phyloP scores from a whole-genome alignment of 2,113 vertebrate genomes.

The Pachyramphus minor region DNA sequence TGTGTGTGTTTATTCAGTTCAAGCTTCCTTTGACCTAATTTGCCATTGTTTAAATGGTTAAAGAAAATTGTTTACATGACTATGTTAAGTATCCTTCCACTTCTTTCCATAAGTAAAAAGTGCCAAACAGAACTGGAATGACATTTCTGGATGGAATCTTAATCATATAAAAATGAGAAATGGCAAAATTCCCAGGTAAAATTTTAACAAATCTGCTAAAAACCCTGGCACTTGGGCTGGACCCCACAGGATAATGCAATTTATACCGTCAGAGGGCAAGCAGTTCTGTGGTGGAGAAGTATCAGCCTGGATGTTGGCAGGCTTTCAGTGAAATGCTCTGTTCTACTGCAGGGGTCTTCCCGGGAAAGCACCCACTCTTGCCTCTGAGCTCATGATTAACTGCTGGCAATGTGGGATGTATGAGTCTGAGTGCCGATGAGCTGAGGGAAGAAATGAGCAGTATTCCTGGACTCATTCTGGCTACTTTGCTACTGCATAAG shows the following conservation, averaged over 20 bases:
- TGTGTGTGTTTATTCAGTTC: background rate
- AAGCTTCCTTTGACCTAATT: background rate
- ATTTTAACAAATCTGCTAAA: background rate
- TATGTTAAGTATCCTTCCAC: background rate
- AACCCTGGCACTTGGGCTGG: background rate
- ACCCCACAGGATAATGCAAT: background rate
- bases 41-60: background rate
- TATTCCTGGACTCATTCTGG: background rate
- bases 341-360: background rate
- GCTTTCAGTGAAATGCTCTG: background rate
- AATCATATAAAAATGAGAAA: background rate
- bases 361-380: slow-evolving; percentile 31
- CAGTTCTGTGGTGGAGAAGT: background rate
- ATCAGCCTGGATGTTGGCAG: background rate
- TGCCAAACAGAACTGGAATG: background rate
- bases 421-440: background rate
- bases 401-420: rapidly evolving
- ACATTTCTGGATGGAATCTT: background rate
- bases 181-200: background rate
- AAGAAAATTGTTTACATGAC: background rate
- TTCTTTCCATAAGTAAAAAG: background rate
- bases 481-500: background rate
- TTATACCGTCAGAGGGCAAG: background rate
- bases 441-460: slow-evolving; percentile 24
- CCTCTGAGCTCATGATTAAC: background rate